Evolutionary conservation across 2,888 invertebrate genomes (phyloP), one percentile per base, ranked within the genome.

Genomic region (Coelogynopora nodosa): DNA sequence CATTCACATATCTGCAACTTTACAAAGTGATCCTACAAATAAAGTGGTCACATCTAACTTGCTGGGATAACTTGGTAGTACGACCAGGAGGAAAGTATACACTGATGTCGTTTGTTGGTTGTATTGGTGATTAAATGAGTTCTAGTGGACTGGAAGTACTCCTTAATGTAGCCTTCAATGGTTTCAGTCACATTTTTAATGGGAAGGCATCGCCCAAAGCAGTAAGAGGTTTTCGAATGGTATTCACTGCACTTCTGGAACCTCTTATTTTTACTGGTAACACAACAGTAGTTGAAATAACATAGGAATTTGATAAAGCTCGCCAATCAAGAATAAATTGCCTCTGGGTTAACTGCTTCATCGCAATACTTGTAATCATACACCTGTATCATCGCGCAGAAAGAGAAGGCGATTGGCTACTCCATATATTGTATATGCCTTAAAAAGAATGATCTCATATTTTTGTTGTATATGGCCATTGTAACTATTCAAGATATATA

Each of bases 401-500:
- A 30, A 82, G 86, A 30, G 87, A 82, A 31, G 87, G 86, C 2
- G 74, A 87, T 29, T 87, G 87, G 84, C 67, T 87, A 1, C 49
- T 87, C 5, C 87, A 84, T 2, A 10, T n/a, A n/a, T n/a, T n/a
- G n/a, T 67, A 74, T 31, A 67, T 83, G n/a, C 74, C 74, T 49
- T 87, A 31, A n/a, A 87, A 18, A 2, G 83, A 67, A 87, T 87
- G 86, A n/a, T n/a, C n/a, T n/a, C n/a, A n/a, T n/a, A n/a, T n/a
- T n/a, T n/a, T n/a, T n/a, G n/a, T n/a, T n/a, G n/a, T n/a, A n/a
- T n/a, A n/a, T n/a, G n/a, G n/a, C n/a, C n/a, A n/a, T n/a, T n/a
- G n/a, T n/a, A n/a, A n/a, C n/a, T n/a, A n/a, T n/a, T n/a, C n/a
- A n/a, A n/a, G n/a, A n/a, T n/a, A n/a, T n/a, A n/a, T n/a, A n/a